Base-by-base conservation (phyloP, 53 echinoderm and acorn worm genomes). In the Luidia sarsii region DNA sequence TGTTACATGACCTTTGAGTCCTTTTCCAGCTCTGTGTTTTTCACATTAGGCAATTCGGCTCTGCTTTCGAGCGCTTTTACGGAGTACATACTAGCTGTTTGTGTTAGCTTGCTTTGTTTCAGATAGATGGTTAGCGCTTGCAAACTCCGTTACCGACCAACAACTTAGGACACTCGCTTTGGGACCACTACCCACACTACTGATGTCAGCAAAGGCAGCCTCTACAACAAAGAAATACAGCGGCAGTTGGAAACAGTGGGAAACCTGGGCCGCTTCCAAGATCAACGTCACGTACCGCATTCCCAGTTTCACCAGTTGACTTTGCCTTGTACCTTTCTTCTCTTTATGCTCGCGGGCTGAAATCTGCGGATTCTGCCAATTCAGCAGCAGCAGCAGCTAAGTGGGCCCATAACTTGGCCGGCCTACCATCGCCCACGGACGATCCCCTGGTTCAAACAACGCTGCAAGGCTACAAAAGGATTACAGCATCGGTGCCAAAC, bases 401-500 rank as follows among this genome's bases (percentile, higher is more conserved):
- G 9, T 56, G 32, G 35, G 67, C 51, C 2, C 81, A 81, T n/a
- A 43, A 16, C n/a, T 30, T 68, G 8, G 70, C 69, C 3, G 69
- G 82, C 10, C 30, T 85, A 37, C 29, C 37, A 39, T 79, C 70
- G 11, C 83, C 83, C 7, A 68, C 69, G n/a, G 83, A 60, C 1
- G 7, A 70, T 24, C 62, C 71, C 3, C 14, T 86, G 86, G 79
- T 86, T 21, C 56, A 65, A 23, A 54, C 48, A 32, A 46, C 79
- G 4, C 29, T 86, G 9, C 57, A 54, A 56, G 86, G 86, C n/a
- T 68, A 46, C 43, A 77, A 55, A 20, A 65, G 86, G 27, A 31
- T 68, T 21, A 52, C 53, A 14, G 36, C 79, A 3, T 64, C 67
- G 9, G 39, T 67, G 8, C 39, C 65, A 14, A 41, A 15, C 11